Evolutionary conservation across 2,888 invertebrate species (phyloP).

Genomic region (Heliconius ismenius): DNA sequence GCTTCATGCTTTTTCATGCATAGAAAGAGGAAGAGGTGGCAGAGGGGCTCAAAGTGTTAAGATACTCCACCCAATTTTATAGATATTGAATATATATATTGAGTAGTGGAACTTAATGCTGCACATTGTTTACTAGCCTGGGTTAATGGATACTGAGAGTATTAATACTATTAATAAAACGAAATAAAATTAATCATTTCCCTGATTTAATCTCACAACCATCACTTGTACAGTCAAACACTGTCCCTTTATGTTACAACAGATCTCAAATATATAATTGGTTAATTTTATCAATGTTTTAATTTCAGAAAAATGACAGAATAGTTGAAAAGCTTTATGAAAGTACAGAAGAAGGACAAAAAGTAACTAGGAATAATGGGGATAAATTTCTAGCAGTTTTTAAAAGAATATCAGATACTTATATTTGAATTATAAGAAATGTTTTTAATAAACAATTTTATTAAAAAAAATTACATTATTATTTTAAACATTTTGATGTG

Average conservation of each 20-base stretch:
- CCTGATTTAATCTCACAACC: background rate
- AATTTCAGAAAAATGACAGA: conserved; percentile 87
- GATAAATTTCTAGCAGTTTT: conserved; percentile 96
- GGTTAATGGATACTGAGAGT: background rate
- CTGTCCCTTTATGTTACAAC: background rate
- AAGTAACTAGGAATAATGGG: conserved; percentile 97
- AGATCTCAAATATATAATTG: background rate
- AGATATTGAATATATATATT: background rate
- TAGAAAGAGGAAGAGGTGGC: background rate
- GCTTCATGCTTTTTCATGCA: background rate
- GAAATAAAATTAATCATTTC: background rate
- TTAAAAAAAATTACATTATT: conserved; percentile 8
- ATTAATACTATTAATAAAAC: too few species aligned
- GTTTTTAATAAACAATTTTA: conserved; percentile 24
- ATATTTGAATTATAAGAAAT: conserved; percentile 41
- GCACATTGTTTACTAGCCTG: background rate
- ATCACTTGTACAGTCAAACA: background rate
- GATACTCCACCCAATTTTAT: background rate
- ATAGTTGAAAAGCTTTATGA: conserved; percentile 94
- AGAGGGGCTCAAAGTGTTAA: background rate
- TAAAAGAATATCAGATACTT: conserved; percentile 79
- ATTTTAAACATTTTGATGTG: background rate
- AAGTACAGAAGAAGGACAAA: conserved; percentile 98
- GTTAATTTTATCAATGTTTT: conserved; percentile 14
- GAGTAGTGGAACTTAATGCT: background rate